These are phyloP conservation scores for Theropithecus gelada DNA, from an alignment of 2,113 vertebrate genomes.

Conservation along the genomic window DNA sequence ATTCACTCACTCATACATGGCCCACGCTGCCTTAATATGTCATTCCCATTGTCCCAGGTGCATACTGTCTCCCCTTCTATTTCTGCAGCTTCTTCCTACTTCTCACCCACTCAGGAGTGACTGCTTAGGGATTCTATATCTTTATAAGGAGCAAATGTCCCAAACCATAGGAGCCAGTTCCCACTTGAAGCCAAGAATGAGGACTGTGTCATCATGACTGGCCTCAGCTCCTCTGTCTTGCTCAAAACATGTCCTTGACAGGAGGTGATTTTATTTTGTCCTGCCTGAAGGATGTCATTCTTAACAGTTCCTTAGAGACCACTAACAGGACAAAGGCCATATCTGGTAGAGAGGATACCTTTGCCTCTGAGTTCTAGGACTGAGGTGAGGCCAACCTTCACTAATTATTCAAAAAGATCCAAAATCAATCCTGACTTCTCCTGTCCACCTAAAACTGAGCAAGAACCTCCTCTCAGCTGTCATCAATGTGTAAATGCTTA, in stretches of 20 bases:
- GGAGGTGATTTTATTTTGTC: background rate
- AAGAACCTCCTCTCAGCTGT: no score
- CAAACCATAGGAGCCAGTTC: background rate
- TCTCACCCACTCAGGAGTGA: background rate
- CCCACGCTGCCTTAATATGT: accelerated
- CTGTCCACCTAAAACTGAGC: background rate
- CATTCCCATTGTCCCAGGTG: background rate
- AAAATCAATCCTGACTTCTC: background rate
- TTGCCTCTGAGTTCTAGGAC: background rate
- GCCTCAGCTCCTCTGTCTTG: background rate
- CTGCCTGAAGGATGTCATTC: no score
- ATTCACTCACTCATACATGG: accelerated
- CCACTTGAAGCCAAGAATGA: background rate
- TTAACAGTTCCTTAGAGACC: background rate
- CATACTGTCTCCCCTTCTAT: background rate
- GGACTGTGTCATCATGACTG: background rate
- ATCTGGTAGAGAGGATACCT: background rate
- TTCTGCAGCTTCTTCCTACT: background rate
- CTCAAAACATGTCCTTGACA: background rate
- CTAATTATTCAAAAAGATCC: background rate
- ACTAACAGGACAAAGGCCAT: background rate
- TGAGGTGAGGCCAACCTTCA: background rate
- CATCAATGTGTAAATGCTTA: background rate
- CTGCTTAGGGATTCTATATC: background rate
- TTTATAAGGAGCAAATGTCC: background rate